These are phyloP conservation scores for Oegoconia quadripuncta DNA, from an alignment of 2,888 invertebrate species.

Conservation along the genomic window DNA sequence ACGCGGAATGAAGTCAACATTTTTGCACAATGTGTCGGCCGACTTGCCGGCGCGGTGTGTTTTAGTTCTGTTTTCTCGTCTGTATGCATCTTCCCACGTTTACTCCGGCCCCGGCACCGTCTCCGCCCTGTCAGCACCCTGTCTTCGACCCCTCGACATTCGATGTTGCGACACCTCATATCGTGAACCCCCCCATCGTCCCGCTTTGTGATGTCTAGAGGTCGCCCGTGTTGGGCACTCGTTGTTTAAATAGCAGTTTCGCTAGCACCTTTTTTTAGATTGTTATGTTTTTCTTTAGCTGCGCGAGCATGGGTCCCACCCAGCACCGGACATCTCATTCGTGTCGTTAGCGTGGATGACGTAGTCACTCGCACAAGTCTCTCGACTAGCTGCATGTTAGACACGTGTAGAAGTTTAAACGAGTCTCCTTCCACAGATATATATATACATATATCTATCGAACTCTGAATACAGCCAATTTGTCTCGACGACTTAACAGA, in stretches of 20 bases:
- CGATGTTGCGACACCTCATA: conserved; percentile 21
- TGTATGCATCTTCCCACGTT: conserved; percentile 57
- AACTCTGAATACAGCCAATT: conserved; percentile 61
- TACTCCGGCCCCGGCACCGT: conserved; percentile 41
- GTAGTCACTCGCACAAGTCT: conserved; percentile 13
- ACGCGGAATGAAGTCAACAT: not conserved
- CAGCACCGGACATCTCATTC: conserved; percentile 22
- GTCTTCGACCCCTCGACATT: conserved; percentile 26
- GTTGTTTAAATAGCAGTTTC: conserved; percentile 33
- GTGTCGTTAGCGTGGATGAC: conserved; percentile 8
- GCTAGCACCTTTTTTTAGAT: conserved; percentile 39
- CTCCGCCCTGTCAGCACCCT: conserved; percentile 29
- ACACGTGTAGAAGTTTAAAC: conserved; percentile 26
- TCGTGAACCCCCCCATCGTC: conserved; percentile 30
- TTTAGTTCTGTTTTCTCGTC: conserved; percentile 54
- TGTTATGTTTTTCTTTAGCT: conserved; percentile 32
- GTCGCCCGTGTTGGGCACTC: conserved; percentile 33
- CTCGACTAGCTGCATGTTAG: conserved; percentile 40
- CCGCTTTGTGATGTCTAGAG: conserved; percentile 42
- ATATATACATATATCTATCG: conserved; percentile 26
- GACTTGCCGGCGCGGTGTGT: not conserved
- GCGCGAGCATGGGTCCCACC: conserved; percentile 37
- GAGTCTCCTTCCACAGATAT: conserved; percentile 11
- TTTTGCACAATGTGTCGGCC: not conserved
- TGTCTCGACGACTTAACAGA: conserved; percentile 20